Evolutionary conservation across 1,140 invertebrate species (phyloP).

Genomic region (Asbolus verrucosus): DNA sequence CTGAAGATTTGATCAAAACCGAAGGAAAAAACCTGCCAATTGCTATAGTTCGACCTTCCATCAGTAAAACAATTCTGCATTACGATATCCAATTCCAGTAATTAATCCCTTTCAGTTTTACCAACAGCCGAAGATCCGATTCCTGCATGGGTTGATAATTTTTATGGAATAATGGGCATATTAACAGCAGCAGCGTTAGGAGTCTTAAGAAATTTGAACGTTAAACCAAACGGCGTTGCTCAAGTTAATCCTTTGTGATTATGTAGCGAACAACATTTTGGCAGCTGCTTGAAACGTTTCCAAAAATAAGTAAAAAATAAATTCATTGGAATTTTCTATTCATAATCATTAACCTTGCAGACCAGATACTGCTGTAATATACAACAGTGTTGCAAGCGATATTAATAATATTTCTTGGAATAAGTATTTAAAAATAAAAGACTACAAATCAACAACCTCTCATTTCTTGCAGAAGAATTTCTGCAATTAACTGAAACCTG

Average conservation of each 20-base stretch:
- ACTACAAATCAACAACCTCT: neutral
- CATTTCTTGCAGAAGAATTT: conserved; percentile 65
- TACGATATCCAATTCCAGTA: neutral
- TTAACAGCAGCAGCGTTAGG: conserved; percentile 72
- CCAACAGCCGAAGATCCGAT: conserved; percentile 78
- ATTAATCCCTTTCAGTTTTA: conserved; percentile 70
- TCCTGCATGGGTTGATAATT: conserved; percentile 85
- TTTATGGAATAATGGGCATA: conserved; percentile 80
- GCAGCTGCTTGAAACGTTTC: conserved; percentile 73
- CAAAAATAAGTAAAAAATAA: no score
- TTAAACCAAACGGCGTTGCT: conserved; percentile 69
- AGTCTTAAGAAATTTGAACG: conserved; percentile 74
- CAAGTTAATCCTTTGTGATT: conserved; percentile 84
- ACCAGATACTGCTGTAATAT: no score
- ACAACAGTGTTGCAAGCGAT: conserved; percentile 30
- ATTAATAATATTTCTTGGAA: conserved; percentile 17
- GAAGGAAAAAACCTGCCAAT: conserved; percentile 68
- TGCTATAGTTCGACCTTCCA: conserved; percentile 72
- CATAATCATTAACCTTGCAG: no score
- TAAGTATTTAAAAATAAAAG: conserved; percentile 16
- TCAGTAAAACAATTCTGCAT: conserved; percentile 64
- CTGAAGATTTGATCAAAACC: conserved; percentile 70
- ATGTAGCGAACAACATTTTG: conserved; percentile 81
- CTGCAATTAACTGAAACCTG: conserved; percentile 65
- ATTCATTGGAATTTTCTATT: no score